Conservation (phyloP, 2,888 invertebrate genomes). For the Mallateleia sp. region DNA sequence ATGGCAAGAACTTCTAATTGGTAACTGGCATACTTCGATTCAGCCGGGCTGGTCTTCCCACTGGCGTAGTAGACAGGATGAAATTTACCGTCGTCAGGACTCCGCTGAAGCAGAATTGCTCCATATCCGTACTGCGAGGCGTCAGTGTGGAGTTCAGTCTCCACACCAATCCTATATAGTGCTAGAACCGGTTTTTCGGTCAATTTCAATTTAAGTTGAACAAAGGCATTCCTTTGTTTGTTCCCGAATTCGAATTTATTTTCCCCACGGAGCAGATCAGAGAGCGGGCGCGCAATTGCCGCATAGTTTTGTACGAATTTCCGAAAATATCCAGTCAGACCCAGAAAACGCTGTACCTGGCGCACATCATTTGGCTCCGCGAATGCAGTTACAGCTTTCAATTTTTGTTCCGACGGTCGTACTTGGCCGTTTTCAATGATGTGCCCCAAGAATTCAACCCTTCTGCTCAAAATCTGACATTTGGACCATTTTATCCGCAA, state of each 20-base stretch:
- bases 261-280: constrained; percentile 1
- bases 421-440: constrained; percentile 60
- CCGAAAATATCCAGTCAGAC: constrained; percentile 35
- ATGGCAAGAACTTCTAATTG: constrained; percentile 23
- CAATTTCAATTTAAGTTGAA: constrained; percentile 11
- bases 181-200: constrained; percentile 7
- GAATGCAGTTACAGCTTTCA: constrained; percentile 66
- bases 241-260: too few relatives aligned
- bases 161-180: constrained; percentile 2
- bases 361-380: neutral
- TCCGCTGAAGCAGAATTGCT: constrained; percentile 22
- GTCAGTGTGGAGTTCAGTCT: constrained; percentile 8
- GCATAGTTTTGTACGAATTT: constrained; percentile 9
- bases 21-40: neutral
- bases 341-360: constrained; percentile 29
- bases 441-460: constrained; percentile 77
- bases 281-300: constrained; percentile 16
- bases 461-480: constrained; percentile 69
- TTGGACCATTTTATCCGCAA: constrained; percentile 78
- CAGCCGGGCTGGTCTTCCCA: constrained; percentile 11
- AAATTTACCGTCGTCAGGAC: neutral
- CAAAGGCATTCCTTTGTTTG: neutral
- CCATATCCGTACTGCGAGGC: constrained; percentile 11
- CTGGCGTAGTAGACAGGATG: neutral
- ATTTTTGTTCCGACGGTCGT: constrained; percentile 71